phyloP scores from a whole-genome alignment of 2,113 vertebrate genomes.

The Oreochromis tanganicae region DNA sequence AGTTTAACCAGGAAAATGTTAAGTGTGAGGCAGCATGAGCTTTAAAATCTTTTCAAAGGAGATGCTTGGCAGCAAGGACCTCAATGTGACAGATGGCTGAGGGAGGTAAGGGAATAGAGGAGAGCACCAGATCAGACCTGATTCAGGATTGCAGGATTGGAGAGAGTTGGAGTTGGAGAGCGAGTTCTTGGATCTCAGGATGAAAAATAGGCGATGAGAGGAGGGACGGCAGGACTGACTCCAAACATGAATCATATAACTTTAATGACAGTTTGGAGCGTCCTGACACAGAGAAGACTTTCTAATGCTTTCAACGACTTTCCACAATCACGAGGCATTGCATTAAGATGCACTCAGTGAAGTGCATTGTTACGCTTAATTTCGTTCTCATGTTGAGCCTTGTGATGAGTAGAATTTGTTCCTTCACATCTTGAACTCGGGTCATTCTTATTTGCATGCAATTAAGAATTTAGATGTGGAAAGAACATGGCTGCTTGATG shows the following conservation, averaged over 20 bases:
- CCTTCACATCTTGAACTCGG: slow-evolving; percentile 28
- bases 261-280: slow-evolving; percentile 37
- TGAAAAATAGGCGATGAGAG: slow-evolving; percentile 34
- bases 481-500: neutral
- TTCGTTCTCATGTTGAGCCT: neutral
- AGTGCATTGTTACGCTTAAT: neutral
- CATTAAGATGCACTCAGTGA: neutral
- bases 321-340: slow-evolving; percentile 8
- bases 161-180: neutral
- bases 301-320: slow-evolving; percentile 7
- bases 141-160: slow-evolving; percentile 41
- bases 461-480: slow-evolving; percentile 30
- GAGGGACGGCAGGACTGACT: slow-evolving; percentile 18
- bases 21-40: slow-evolving; percentile 22
- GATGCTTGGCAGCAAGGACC: slow-evolving; percentile 46
- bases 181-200: slow-evolving; percentile 41
- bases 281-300: neutral
- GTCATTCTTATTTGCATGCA: slow-evolving; percentile 52
- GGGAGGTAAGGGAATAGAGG: slow-evolving; percentile 58
- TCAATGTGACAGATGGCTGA: slow-evolving; percentile 68
- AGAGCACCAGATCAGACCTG: slow-evolving; percentile 55
- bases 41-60: slow-evolving; percentile 49
- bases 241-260: slow-evolving; percentile 43
- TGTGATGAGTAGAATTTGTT: neutral
- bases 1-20: slow-evolving; percentile 15